Conservation (phyloP, 1,140 invertebrate genomes). For the Nilaparvata lugens region DNA sequence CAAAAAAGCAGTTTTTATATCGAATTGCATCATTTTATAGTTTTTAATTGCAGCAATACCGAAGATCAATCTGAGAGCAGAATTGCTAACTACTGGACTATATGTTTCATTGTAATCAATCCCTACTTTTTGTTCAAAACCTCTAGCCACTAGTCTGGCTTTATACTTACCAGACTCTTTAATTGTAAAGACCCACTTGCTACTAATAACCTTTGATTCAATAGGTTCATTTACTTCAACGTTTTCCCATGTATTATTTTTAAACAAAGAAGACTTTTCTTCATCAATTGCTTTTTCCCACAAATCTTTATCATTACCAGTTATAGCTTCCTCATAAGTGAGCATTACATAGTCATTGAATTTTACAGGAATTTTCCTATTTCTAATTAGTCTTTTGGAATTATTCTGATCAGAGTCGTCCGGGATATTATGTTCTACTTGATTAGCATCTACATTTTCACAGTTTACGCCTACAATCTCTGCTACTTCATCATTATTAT, state of each 20-base stretch:
- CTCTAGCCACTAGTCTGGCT: constrained; percentile 36
- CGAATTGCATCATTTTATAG: too few relatives aligned
- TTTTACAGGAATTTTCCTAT: not conserved
- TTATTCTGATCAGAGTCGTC: too few relatives aligned
- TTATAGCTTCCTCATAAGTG: constrained; percentile 26
- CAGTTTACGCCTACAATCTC: too few relatives aligned
- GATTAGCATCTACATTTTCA: too few relatives aligned
- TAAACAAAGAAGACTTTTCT: constrained; percentile 26
- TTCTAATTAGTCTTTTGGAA: not conserved
- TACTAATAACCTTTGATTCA: constrained; percentile 11
- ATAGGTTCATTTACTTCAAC: constrained; percentile 21
- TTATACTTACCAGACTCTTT: constrained; percentile 26
- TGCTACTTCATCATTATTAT: too few relatives aligned
- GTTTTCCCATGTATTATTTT: constrained; percentile 16
- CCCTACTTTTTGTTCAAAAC: constrained; percentile 29
- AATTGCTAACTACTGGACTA: constrained; percentile 22
- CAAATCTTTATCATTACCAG: constrained; percentile 15
- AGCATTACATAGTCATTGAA: constrained; percentile 19
- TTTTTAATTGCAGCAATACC: too few relatives aligned
- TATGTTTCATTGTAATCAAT: constrained; percentile 33
- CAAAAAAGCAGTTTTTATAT: too few relatives aligned
- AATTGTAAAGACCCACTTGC: constrained; percentile 20
- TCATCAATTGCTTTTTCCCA: constrained; percentile 26
- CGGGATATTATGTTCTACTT: too few relatives aligned
- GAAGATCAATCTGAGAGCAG: too few relatives aligned